Conservation (phyloP, 2,113 vertebrate genomes). For the Datnioides undecimradiatus region DNA sequence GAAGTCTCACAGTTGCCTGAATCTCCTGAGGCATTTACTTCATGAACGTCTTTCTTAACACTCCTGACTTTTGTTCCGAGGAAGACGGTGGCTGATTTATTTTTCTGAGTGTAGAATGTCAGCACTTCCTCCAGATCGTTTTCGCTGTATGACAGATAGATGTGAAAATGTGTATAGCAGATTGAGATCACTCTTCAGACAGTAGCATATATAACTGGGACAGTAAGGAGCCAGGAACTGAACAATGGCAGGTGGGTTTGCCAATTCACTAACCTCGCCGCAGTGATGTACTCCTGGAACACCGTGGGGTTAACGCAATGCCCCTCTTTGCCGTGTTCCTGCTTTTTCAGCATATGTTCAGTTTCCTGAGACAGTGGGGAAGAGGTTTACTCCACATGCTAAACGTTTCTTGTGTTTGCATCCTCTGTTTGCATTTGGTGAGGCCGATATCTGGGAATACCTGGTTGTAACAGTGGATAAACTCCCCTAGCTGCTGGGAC, state of each 20-base stretch:
- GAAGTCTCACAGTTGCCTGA: conserved; percentile 67
- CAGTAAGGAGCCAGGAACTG: conserved; percentile 4
- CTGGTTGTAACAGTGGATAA: conserved; percentile 92
- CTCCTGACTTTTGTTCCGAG: conserved; percentile 86
- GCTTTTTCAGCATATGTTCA: conserved; percentile 87
- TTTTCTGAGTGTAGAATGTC: conserved; percentile 96
- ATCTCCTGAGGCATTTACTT: conserved; percentile 61
- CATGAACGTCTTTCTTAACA: conserved; percentile 72
- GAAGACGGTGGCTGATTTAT: conserved; percentile 92
- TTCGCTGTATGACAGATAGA: conserved; percentile 86
- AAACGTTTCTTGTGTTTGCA: conserved; percentile 15
- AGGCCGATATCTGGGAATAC: conserved; percentile 70
- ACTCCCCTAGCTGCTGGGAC: conserved; percentile 91
- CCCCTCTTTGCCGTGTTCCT: conserved; percentile 84
- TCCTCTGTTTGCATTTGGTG: background rate
- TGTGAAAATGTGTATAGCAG: conserved; percentile 50
- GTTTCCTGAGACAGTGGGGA: conserved; percentile 87
- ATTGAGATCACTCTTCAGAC: conserved; percentile 31
- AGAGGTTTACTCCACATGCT: background rate
- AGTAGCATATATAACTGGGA: conserved; percentile 28
- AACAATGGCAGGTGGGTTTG: conserved; percentile 22
- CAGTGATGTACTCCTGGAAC: conserved; percentile 91
- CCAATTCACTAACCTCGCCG: conserved; percentile 88
- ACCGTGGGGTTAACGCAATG: conserved; percentile 86
- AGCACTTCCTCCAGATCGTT: conserved; percentile 94